Evolutionary conservation across 1,140 invertebrate species (phyloP), one percentile per base, ranked within the genome.

Genomic region (Globodera rostochiensis): DNA sequence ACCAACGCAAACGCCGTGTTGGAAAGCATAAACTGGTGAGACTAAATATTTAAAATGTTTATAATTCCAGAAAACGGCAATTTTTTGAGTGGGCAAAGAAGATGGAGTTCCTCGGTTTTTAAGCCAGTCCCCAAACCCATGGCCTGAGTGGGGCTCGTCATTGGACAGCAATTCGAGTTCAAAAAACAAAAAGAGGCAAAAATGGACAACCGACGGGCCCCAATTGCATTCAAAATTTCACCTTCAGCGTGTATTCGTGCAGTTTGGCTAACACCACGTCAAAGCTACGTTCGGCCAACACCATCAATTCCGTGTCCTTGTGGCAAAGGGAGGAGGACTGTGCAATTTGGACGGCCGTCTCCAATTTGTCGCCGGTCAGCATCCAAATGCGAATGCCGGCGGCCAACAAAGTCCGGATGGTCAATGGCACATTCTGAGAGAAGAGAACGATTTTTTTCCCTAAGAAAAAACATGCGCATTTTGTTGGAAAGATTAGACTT

Each of bases 361-460:
- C 97, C 91, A 98, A 96, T 91, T 98, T 99, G 91, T 99, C 97
- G 25, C 97, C 97, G 7, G 97, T 99, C 82, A 99, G 91, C 53
- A 99, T 94, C 97, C 97, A 99, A 73, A 99, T 94, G 89, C 94
- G 94, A 83, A 98, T 98, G 88, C 95, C 94, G 47, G 96, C 96
- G 86, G 94, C 93, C 71, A 96, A 90, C n/a, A 98, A 91, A 50
- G 94, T 92, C 90, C 98, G 98, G 91, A 98, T 98, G 80, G 99
- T 98, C 73, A 97, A 97, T 50, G 97, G 99, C 91, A 99, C 97
- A 91, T 97, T 96, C 91, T 98, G 98, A 91, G 98, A 97, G 50
- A 36, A 96, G 97, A 7, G 97, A 98, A 94, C 89, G 94, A 94
- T 83, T 97, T 97, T 88, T 36, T 36, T 95, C 25, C 25, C 94